Evolutionary conservation across 2,888 invertebrate species (phyloP).

Genomic region (Dione juno): DNA sequence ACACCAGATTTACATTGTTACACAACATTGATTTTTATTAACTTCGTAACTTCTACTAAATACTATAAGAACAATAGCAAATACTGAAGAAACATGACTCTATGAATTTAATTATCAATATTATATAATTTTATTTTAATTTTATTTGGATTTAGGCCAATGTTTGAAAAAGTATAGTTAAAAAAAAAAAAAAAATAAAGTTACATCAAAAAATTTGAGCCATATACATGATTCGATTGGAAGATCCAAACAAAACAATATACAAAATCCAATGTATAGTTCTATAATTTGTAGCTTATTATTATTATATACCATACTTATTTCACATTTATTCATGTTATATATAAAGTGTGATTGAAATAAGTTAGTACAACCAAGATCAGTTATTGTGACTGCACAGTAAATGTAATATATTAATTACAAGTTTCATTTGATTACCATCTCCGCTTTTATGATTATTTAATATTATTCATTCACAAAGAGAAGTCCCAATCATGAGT

Average conservation of each 20-base stretch:
- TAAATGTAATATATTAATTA: constrained; percentile 31
- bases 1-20: constrained; percentile 29
- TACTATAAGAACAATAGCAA: constrained; percentile 1
- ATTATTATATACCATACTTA: constrained; percentile 4
- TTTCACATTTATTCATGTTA: constrained; percentile 4
- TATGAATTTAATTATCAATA: not conserved
- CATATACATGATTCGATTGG: too few species aligned
- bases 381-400: constrained; percentile 41
- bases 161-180: not conserved
- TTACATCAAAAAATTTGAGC: too few species aligned
- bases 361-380: not conserved
- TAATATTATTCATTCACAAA: not conserved
- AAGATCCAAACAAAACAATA: not conserved
- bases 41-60: not conserved
- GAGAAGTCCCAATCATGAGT: not conserved
- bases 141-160: constrained; percentile 1
- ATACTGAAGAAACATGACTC: not conserved
- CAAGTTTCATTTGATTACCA: constrained; percentile 1
- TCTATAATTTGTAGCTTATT: not conserved
- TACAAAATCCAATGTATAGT: too few species aligned
- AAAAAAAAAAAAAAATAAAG: not conserved
- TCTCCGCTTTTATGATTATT: constrained; percentile 8
- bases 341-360: not conserved
- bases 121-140: not conserved
- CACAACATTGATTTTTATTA: constrained; percentile 6